Evolutionary conservation across 2,888 invertebrate species (phyloP).

Genomic region (Eucera pruinosa): DNA sequence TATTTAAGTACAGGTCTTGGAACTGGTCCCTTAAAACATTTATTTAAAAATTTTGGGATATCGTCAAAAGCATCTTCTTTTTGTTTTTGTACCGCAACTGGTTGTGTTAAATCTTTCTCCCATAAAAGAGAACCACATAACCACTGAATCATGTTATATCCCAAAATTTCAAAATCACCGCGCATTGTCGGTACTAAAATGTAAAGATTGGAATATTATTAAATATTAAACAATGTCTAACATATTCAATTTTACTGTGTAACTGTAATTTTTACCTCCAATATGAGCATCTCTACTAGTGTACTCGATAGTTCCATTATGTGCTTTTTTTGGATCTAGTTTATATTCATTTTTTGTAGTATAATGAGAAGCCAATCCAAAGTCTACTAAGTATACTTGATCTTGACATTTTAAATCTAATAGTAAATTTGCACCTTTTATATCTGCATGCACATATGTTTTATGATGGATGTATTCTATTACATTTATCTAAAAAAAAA

Average conservation of each 20-base stretch:
- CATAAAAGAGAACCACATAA: constrained; percentile 93
- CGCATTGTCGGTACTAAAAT: constrained; percentile 91
- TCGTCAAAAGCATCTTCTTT: constrained; percentile 90
- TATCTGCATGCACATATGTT: constrained; percentile 97
- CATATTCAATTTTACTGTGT: constrained; percentile 50
- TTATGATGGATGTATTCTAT: constrained; percentile 96
- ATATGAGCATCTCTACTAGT: constrained; percentile 98
- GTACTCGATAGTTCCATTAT: constrained; percentile 99
- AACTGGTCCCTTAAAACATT: constrained; percentile 82
- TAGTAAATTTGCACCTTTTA: constrained; percentile 97
- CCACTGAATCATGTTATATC: constrained; percentile 98
- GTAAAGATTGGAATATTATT: constrained; percentile 24
- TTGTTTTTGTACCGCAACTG: constrained; percentile 87
- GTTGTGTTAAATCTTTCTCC: constrained; percentile 89
- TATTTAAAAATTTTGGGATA: constrained; percentile 83
- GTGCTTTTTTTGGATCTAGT: constrained; percentile 95
- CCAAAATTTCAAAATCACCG: constrained; percentile 97
- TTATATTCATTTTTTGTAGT: constrained; percentile 91
- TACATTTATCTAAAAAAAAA: constrained; percentile 91
- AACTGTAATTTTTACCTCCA: constrained; percentile 85
- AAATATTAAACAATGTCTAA: neutral
- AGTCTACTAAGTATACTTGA: constrained; percentile 96
- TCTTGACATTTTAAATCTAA: constrained; percentile 89
- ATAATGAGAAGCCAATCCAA: constrained; percentile 93
- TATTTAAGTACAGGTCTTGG: constrained; percentile 84